A percentile compares a stretch with the other conserved stretches of the same genome.
phyloP scores from a whole-genome alignment of 2,888 invertebrate species.

The Stenurella melanura region DNA sequence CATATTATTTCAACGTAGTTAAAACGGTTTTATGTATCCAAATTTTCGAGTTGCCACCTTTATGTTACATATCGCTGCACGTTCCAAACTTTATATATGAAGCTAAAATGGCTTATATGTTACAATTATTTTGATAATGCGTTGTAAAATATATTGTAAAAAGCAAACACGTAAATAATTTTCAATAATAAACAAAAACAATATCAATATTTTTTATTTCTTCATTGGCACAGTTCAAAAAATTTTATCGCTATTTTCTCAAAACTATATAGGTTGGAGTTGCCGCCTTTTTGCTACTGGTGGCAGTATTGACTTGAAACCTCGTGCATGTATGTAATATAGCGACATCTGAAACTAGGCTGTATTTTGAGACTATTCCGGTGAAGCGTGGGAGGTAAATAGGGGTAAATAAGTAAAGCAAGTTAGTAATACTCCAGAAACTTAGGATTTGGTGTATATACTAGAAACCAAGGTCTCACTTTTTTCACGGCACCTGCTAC shows the following conservation, averaged over 20 bases:
- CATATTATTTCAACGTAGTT: no score
- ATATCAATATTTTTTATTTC: conserved; percentile 11
- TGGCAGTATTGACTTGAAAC: neutral
- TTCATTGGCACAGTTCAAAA: conserved; percentile 8
- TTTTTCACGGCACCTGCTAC: no score
- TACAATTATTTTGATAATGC: conserved; percentile 3
- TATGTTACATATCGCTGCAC: neutral
- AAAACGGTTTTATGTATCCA: no score
- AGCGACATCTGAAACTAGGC: no score
- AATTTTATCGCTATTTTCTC: conserved; percentile 5
- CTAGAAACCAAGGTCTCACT: no score
- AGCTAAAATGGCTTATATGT: conserved; percentile 9
- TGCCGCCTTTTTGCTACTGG: conserved; percentile 7
- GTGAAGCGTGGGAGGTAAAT: no score
- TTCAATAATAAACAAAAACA: conserved; percentile 11
- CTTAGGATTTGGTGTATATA: no score
- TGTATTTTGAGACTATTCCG: no score
- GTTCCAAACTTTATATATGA: conserved; percentile 9
- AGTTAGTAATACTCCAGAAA: no score
- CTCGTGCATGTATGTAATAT: no score
- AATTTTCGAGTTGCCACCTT: no score
- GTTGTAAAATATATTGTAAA: conserved; percentile 8
- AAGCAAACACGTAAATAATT: neutral
- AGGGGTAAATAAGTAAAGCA: no score
- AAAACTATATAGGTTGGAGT: conserved; percentile 2